Evolutionary conservation across 1,140 invertebrate species (phyloP), one percentile per base, ranked within the genome.

Genomic region (Lethrus apterus): DNA sequence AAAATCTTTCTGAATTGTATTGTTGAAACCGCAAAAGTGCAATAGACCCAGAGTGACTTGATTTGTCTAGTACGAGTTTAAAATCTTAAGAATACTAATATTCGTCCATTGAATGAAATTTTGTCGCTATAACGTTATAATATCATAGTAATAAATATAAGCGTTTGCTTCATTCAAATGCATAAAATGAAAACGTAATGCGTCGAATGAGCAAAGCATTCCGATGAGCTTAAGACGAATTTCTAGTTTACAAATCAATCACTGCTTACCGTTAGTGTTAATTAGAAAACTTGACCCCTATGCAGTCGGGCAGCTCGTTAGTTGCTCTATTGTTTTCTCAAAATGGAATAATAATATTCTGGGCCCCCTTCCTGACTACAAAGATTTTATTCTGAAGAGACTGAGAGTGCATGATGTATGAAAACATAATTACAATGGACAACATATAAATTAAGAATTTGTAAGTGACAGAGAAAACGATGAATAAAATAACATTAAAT

Each of bases 201-300:
- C 44, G 19, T 32, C 44, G 20, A 35, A 35, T 19, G 35, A 14
- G 29, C 32, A 31, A 48, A 41, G 46, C 15, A 40, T 29, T 23
- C 45, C 45, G 29, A 35, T 40, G 32, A 31, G 24, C 36, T 32
- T 42, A 20, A 24, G 32, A 50, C 41, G 50, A 32, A 52, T 47
- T 29, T 41, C 47, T 31, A 52, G 44, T 52, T 56, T 54, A 51
- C 56, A 46, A 58, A 58, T 58, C 56, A 58, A 58, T 58, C 56
- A 58, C 46, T 46, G 32, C 47, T 30, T 51, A 50, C 53, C 56
- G 56, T 58, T 58, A 58, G 56, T 52, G 56, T 58, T 58, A 58
- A 58, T 58, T 58, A 58, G 56, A 58, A 58, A 56, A 53, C 48
- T 58, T 58, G 56, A 58, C 56, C 56, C 49, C 50, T 46, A 42